A percentile compares a stretch with the other conserved stretches of the same genome.
These are phyloP conservation scores for Alligator sinensis DNA, from an alignment of 2,113 vertebrate genomes.

Conservation along the genomic window DNA sequence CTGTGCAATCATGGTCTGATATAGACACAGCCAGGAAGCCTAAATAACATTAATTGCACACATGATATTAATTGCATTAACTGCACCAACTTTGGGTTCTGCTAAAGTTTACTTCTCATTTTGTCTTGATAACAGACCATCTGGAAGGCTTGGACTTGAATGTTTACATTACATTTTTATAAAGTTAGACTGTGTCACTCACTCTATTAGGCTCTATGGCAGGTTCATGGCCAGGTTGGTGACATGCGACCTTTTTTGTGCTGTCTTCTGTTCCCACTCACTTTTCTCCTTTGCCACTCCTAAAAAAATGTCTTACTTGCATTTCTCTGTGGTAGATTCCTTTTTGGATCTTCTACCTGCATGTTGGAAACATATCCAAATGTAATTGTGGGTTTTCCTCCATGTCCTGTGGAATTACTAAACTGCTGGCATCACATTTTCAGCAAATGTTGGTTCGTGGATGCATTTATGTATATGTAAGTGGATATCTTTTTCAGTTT, in stretches of 20 bases:
- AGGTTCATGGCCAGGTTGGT: not conserved
- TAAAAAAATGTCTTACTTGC: not conserved
- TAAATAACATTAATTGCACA: too few species aligned
- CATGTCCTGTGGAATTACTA: not conserved
- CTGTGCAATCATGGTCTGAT: too few species aligned
- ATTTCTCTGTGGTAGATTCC: not conserved
- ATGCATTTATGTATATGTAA: accelerated
- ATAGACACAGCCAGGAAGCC: too few species aligned
- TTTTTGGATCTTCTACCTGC: not conserved
- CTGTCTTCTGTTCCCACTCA: not conserved
- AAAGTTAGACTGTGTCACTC: not conserved
- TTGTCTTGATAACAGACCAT: not conserved
- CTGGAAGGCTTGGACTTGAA: not conserved
- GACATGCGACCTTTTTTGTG: not conserved
- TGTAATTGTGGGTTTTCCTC: not conserved
- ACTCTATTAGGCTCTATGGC: not conserved
- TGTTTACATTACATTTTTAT: not conserved
- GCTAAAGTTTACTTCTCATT: not conserved
- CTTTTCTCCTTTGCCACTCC: not conserved
- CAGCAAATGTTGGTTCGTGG: not conserved
- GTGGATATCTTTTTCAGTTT: not conserved
- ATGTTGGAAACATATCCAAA: not conserved
- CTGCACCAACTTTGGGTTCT: not conserved
- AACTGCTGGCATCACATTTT: not conserved
- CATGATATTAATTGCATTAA: too few species aligned